These are phyloP conservation scores for Platalea minor DNA, from an alignment of 2,797 vertebrate genomes.

Conservation along the genomic window DNA sequence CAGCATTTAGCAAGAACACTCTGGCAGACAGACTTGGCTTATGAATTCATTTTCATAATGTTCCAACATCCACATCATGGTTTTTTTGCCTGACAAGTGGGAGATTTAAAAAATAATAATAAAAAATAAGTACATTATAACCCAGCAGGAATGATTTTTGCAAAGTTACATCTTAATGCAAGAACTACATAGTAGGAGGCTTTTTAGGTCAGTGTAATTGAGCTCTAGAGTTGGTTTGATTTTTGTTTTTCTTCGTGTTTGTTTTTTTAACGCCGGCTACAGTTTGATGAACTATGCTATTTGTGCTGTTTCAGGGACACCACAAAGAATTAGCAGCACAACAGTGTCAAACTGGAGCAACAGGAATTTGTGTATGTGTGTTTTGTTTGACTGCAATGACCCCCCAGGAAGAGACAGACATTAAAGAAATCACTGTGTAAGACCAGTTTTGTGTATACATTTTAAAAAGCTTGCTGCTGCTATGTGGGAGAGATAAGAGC, in stretches of 20 bases:
- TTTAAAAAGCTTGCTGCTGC: not conserved
- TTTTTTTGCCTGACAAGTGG: constrained; percentile 63
- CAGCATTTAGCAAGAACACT: constrained; percentile 70
- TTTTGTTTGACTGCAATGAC: not conserved
- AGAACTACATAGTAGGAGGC: constrained; percentile 61
- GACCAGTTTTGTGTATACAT: not conserved
- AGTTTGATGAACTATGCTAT: constrained; percentile 52
- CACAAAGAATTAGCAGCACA: not conserved
- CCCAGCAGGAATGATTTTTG: constrained; percentile 72
- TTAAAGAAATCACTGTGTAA: not conserved
- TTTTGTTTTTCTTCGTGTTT: constrained; percentile 16
- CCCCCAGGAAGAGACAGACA: not conserved
- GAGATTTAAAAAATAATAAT: constrained; percentile 50
- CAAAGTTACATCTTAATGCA: constrained; percentile 70
- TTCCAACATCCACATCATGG: constrained; percentile 68
- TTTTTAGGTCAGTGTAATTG: constrained; percentile 73
- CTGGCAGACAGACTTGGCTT: constrained; percentile 68
- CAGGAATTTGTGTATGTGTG: not conserved
- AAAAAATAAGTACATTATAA: constrained; percentile 72
- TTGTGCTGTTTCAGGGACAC: constrained; percentile 9
- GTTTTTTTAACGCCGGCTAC: constrained; percentile 37
- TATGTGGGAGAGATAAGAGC: not conserved
- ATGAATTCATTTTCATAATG: constrained; percentile 77
- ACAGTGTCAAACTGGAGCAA: not conserved
- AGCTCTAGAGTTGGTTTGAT: not conserved